These are phyloP conservation scores for Octodonta nipae DNA, from an alignment of 2,888 invertebrate genomes.

Conservation along the genomic window DNA sequence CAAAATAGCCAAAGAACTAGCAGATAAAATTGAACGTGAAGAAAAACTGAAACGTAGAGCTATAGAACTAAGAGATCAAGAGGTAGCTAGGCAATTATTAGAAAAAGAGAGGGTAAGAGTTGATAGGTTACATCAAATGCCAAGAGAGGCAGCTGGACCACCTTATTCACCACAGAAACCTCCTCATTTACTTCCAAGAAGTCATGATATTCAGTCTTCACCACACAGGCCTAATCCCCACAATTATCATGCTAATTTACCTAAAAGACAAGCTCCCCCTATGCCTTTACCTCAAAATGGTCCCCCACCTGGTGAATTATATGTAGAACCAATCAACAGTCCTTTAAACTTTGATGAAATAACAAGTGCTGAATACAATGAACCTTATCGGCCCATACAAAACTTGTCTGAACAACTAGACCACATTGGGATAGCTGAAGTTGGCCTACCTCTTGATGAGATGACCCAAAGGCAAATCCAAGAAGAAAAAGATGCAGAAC, in stretches of 20 bases:
- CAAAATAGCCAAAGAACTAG: constrained; percentile 50
- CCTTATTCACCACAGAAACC: constrained; percentile 20
- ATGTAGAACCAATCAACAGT: background rate
- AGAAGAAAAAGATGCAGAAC: constrained; percentile 61
- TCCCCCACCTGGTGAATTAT: constrained; percentile 13
- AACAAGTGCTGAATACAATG: constrained; percentile 26
- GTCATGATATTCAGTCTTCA: constrained; percentile 18
- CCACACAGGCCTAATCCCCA: constrained; percentile 23
- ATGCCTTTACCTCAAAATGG: constrained; percentile 29
- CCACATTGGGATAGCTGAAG: constrained; percentile 30
- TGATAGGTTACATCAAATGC: constrained; percentile 13
- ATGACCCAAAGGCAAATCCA: constrained; percentile 46
- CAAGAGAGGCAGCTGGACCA: constrained; percentile 5
- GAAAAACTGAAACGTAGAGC: constrained; percentile 41
- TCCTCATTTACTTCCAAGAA: constrained; percentile 15
- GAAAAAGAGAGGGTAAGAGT: constrained; percentile 28
- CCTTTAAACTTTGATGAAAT: constrained; percentile 8
- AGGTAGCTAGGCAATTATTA: constrained; percentile 40
- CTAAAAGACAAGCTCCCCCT: constrained; percentile 28
- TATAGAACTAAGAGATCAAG: constrained; percentile 41
- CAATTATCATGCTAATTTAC: constrained; percentile 25
- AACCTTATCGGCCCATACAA: constrained; percentile 24
- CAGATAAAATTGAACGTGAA: constrained; percentile 48
- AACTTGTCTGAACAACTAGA: constrained; percentile 24
- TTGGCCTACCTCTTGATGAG: constrained; percentile 40